Base-by-base conservation (phyloP, 2,888 invertebrate species). In the Dicyrtoma fusca region DNA sequence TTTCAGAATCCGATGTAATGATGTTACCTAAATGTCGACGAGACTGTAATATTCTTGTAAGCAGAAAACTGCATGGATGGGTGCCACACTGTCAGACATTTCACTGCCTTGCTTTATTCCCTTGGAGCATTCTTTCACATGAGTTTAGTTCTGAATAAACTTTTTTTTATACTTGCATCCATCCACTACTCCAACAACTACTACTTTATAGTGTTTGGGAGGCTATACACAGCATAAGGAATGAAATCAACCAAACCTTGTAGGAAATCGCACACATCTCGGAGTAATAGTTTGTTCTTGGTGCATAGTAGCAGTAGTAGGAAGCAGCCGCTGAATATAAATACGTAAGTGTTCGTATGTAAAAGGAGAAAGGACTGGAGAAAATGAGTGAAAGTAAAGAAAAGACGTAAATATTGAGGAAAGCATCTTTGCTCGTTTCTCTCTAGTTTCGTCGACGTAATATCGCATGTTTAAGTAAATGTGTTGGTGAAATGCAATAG, bases 91-190 rank as follows among this genome's bases (percentile, higher is more conserved):
- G 13, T 59, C 59, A 13, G 59, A 59, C 59, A 59, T 26, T 59
- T 59, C 26, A 59, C 14, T 26, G 25, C 59, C 34, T 8, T 34
- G 34, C 34, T 26, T 59, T 34, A 34, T 34, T 34, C 34, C 8
- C 59, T 25, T 59, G 14, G 26, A 59, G 26, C 26, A 59, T 59
- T 59, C 59, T 59, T 53, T 21, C 26, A 13, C 26, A 59, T 26
- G 59, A 59, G 59, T 59, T 59, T 23, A 44, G 11, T 68, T 44
- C 34, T 44, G 25, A 65, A 51, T 65, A 49, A 65, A 65, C 65
- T 65, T 64, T 64, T 26, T 62, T 47, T 21, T 42, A n/a, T 23
- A 19, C 34, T 21, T 34, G 34, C 34, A 3, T 5, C 14, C 5
- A 49, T 49, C 49, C 49, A 49, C 49, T 34, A 34, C 34, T 5